A percentile compares a stretch with the other conserved stretches of the same genome.
Conservation (phyloP, 2,797 vertebrate species). For the Mallotus villosus region DNA sequence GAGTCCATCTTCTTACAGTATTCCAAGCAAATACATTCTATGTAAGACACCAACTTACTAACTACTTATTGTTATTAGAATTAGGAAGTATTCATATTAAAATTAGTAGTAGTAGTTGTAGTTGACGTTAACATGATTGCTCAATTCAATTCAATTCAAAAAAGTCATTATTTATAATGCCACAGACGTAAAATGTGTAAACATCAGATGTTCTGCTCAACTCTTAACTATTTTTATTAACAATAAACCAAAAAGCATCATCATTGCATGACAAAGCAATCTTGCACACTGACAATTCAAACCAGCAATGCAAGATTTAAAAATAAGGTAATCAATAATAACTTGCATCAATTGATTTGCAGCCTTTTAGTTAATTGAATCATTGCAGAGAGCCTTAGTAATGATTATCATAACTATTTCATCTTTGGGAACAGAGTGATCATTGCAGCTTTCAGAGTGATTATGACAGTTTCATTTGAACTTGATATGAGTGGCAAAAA, state of each 20-base stretch:
- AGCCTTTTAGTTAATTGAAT: constrained; percentile 77
- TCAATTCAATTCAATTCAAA: no score
- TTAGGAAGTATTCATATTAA: no score
- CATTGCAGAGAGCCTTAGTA: constrained; percentile 48
- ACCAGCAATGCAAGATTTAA: constrained; percentile 48
- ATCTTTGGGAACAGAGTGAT: constrained; percentile 43
- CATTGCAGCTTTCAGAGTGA: constrained; percentile 34
- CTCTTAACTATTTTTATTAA: neutral
- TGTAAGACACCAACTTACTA: no score
- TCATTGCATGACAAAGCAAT: constrained; percentile 33
- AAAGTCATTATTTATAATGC: neutral
- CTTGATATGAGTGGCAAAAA: constrained; percentile 21
- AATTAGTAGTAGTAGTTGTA: no score
- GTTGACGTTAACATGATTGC: no score
- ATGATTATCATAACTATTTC: constrained; percentile 59
- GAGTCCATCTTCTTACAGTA: constrained; percentile 34
- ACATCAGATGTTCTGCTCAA: neutral
- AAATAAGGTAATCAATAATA: constrained; percentile 74
- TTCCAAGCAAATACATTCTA: constrained; percentile 18
- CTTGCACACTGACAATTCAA: constrained; percentile 43
- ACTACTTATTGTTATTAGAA: no score
- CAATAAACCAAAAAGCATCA: neutral
- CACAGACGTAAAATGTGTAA: neutral
- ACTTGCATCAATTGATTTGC: constrained; percentile 61
- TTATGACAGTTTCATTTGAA: constrained; percentile 49